Evolutionary conservation across 1,140 invertebrate species (phyloP).

Genomic region (Riptortus pedestris): DNA sequence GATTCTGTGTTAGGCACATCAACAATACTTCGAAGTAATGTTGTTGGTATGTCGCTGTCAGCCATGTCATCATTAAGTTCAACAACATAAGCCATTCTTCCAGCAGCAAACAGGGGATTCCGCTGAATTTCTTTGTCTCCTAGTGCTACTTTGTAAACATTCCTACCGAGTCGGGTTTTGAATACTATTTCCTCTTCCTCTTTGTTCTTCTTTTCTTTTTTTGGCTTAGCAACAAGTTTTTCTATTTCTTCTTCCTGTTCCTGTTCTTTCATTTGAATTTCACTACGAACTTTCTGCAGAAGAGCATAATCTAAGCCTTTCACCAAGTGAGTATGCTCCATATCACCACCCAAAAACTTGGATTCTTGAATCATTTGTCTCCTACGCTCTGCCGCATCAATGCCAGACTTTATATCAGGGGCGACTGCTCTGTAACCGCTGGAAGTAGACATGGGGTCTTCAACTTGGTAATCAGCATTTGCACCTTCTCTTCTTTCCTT

Average conservation of each 20-base stretch:
- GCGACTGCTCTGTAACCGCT: constrained; percentile 91
- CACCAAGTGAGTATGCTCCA: constrained; percentile 99
- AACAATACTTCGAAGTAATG: constrained; percentile 85
- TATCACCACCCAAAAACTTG: constrained; percentile 99
- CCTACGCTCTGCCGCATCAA: constrained; percentile 90
- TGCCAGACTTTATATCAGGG: constrained; percentile 81
- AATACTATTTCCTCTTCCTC: constrained; percentile 68
- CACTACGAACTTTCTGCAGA: constrained; percentile 87
- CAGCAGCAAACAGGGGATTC: constrained; percentile 91
- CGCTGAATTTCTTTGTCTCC: constrained; percentile 60
- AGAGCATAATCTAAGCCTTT: constrained; percentile 98
- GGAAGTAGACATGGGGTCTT: constrained; percentile 76
- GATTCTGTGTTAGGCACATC: constrained; percentile 77
- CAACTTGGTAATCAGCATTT: constrained; percentile 65
- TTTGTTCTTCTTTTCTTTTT: constrained; percentile 43
- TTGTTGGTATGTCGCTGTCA: constrained; percentile 91
- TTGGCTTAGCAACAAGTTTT: constrained; percentile 46
- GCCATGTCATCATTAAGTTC: constrained; percentile 84
- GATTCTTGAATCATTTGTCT: constrained; percentile 97
- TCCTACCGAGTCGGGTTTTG: constrained; percentile 64
- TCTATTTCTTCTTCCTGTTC: constrained; percentile 81
- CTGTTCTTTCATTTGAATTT: constrained; percentile 66
- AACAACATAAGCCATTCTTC: constrained; percentile 96
- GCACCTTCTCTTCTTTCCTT: constrained; percentile 83
- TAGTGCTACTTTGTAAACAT: constrained; percentile 50